Evolutionary conservation across 2,113 vertebrate genomes (phyloP).

Genomic region (Dicaeum eximium): DNA sequence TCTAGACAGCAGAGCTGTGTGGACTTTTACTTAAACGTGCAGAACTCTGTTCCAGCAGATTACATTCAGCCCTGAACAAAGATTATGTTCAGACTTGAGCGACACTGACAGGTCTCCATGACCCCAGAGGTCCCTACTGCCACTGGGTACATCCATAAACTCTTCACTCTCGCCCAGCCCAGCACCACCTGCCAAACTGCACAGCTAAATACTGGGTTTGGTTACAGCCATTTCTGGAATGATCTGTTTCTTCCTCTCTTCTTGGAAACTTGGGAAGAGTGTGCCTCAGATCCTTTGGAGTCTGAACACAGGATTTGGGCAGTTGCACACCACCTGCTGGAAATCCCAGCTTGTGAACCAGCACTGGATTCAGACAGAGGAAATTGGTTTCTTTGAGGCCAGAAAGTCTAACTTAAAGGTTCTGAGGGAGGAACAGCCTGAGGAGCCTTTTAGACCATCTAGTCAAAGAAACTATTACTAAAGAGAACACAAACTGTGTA

Average conservation of each 20-base stretch:
- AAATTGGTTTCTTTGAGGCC: not conserved
- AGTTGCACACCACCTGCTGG: not conserved
- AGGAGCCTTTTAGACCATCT: not conserved
- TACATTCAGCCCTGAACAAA: not conserved
- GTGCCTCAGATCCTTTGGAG: not conserved
- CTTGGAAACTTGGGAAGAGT: not conserved
- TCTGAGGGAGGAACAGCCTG: not conserved
- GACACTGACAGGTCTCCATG: accelerated
- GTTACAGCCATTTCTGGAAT: not conserved
- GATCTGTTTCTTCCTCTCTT: not conserved
- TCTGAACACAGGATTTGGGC: accelerated
- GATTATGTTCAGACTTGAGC: not conserved
- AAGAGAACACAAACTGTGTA: not conserved
- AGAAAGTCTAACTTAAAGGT: not conserved
- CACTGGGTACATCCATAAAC: too few species aligned
- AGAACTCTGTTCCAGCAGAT: not conserved
- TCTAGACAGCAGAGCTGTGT: not conserved
- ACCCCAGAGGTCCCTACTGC: not conserved
- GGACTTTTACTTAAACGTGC: accelerated
- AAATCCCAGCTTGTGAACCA: not conserved
- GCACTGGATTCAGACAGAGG: not conserved
- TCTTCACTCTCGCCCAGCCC: accelerated
- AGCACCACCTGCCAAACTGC: accelerated
- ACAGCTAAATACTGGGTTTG: not conserved
- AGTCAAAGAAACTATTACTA: not conserved